phyloP scores from a whole-genome alignment of 2,113 vertebrate species.

The Danionella cerebrum region DNA sequence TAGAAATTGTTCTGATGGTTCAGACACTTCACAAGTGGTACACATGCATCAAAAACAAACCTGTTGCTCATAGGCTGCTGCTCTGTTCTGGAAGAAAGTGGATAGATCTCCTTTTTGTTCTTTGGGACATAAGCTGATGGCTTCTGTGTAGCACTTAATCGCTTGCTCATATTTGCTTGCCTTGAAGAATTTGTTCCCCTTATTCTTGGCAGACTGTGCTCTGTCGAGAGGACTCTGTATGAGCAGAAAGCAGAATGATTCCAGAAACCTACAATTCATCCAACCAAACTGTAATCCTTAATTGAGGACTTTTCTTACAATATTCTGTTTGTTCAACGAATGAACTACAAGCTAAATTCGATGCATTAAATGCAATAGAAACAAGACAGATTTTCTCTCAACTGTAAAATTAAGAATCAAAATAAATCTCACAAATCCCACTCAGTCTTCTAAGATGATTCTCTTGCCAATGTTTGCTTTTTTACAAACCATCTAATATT shows the following conservation, averaged over 20 bases:
- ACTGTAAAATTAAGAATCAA: too few relatives aligned
- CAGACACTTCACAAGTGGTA: not conserved
- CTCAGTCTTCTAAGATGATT: too few relatives aligned
- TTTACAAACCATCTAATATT: too few relatives aligned
- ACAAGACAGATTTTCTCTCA: too few relatives aligned
- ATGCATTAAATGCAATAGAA: too few relatives aligned
- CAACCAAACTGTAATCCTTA: too few relatives aligned
- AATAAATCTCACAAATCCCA: too few relatives aligned
- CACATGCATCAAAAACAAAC: slow-evolving; percentile 55
- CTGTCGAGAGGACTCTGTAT: slow-evolving; percentile 84
- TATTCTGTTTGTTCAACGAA: too few relatives aligned
- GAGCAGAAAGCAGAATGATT: not conserved
- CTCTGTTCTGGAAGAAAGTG: slow-evolving; percentile 98
- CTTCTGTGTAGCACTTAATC: slow-evolving; percentile 96
- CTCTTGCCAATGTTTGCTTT: too few relatives aligned
- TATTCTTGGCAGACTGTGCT: slow-evolving; percentile 94
- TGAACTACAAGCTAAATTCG: too few relatives aligned
- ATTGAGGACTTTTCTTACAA: too few relatives aligned
- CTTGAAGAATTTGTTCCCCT: slow-evolving; percentile 98
- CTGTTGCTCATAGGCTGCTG: slow-evolving; percentile 92
- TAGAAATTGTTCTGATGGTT: not conserved
- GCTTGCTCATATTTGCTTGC: slow-evolving; percentile 92
- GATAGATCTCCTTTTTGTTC: slow-evolving; percentile 90
- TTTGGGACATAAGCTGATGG: slow-evolving; percentile 83
- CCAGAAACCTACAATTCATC: not conserved